Base-by-base conservation (phyloP, 2,113 vertebrate genomes). In the Boleophthalmus pectinirostris region DNA sequence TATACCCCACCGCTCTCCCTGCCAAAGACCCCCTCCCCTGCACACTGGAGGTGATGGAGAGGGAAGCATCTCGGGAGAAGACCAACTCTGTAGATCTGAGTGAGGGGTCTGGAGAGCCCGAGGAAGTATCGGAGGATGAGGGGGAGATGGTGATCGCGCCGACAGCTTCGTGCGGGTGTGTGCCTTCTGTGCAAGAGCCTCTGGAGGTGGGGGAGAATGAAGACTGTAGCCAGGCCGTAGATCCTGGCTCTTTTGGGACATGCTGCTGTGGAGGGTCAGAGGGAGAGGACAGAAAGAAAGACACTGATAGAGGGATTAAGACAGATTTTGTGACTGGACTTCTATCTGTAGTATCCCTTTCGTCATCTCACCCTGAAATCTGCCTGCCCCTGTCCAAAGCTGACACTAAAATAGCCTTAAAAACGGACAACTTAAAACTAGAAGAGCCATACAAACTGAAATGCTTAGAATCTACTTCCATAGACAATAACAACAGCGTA, bases 141-240 rank as follows among this genome's bases (percentile, higher is more conserved):
- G 72, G 89, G 21, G 89, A 88, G 51, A 65, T 72, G 0, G 58
- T 58, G 14, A 82, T 82, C 5, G 80, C 87, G n/a, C 18, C 80
- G 43, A 86, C 84, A 3, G 87, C 83, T 60, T 91, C 87, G 49
- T 94, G 93, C 70, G 91, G 89, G 68, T 88, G 93, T 0, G 0
- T 84, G 33, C 79, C 93, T 0, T 92, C 93, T 0, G 88, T 96
- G 78, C 92, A 88, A 0, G 94, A 96, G 80, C 97, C 97, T 0
- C 68, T 98, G 88, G 95, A 97, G 81, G 92, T 96, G 0, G 96
- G 96, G 15, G 97, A 98, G 80, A 96, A 97, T 0, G 97, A 97
- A 82, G 96, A 96, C 70, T 92, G 97, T 69, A 96, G 95, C 87
- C 95, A 96, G 84, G 95, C 94, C 63, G 96, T 98, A 24, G 87